phyloP scores from a whole-genome alignment of 2,797 vertebrate species.

The Rhynchonycteris naso region DNA sequence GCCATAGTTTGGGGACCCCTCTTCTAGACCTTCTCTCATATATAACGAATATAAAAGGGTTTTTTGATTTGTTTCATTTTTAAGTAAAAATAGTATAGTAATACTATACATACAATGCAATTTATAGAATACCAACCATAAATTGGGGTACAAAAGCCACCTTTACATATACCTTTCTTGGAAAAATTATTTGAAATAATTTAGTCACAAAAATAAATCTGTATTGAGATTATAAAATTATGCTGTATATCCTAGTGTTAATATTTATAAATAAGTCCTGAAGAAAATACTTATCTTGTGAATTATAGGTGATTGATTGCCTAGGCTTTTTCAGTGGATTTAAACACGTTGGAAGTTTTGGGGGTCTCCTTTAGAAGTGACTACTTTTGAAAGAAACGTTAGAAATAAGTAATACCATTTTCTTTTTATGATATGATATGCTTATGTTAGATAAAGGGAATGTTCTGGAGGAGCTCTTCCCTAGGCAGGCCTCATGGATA shows the following conservation, averaged over 20 bases:
- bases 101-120: not conserved
- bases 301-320: not conserved
- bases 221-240: slow-evolving; percentile 6
- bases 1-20: too few species aligned
- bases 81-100: not conserved
- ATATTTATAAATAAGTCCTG: not conserved
- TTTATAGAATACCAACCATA: not conserved
- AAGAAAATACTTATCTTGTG: not conserved
- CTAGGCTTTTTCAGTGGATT: not conserved
- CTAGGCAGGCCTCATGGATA: not conserved
- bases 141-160: not conserved
- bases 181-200: slow-evolving; percentile 37
- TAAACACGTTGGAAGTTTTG: not conserved
- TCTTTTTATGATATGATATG: not conserved
- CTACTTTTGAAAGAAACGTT: not conserved
- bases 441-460: not conserved
- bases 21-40: not conserved
- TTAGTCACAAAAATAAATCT: not conserved
- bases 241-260: not conserved
- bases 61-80: not conserved
- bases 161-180: not conserved
- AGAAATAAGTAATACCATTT: not conserved
- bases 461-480: not conserved
- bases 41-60: not conserved
- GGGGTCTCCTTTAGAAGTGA: not conserved